These are phyloP conservation scores for Rhynchonycteris naso DNA, from an alignment of 2,797 vertebrate genomes.

Conservation along the genomic window DNA sequence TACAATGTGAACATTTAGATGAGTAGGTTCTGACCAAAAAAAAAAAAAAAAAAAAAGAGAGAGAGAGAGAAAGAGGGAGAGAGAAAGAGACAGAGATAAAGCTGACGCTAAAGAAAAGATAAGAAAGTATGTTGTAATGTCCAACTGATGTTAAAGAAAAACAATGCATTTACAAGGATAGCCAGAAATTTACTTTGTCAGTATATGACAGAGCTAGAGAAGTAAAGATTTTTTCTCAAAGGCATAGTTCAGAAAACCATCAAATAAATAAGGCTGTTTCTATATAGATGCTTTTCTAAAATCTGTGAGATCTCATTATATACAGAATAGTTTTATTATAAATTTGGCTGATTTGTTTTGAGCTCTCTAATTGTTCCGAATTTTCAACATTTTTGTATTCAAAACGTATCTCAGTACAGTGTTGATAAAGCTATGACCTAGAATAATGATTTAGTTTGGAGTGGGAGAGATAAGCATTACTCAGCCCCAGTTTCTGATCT, in stretches of 20 bases:
- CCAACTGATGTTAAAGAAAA: neutral
- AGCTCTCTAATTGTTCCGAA: neutral
- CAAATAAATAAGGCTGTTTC: neutral
- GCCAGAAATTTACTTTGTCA: neutral
- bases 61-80: neutral
- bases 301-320: neutral
- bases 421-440: neutral
- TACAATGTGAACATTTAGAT: neutral
- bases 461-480: neutral
- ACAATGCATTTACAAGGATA: neutral
- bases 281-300: conserved; percentile 6
- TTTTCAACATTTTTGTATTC: conserved; percentile 20
- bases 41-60: neutral
- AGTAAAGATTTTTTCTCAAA: conserved; percentile 26
- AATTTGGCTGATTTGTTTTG: conserved; percentile 28
- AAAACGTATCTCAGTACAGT: neutral
- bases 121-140: neutral
- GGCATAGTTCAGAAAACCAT: neutral
- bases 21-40: neutral
- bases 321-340: neutral
- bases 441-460: conserved; percentile 9
- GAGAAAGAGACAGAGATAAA: neutral
- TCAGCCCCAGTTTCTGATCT: neutral
- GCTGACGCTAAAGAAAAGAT: neutral
- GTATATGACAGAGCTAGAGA: neutral